phyloP scores from a whole-genome alignment of 2,888 invertebrate species.

The Chalcosyrphus nemorum region DNA sequence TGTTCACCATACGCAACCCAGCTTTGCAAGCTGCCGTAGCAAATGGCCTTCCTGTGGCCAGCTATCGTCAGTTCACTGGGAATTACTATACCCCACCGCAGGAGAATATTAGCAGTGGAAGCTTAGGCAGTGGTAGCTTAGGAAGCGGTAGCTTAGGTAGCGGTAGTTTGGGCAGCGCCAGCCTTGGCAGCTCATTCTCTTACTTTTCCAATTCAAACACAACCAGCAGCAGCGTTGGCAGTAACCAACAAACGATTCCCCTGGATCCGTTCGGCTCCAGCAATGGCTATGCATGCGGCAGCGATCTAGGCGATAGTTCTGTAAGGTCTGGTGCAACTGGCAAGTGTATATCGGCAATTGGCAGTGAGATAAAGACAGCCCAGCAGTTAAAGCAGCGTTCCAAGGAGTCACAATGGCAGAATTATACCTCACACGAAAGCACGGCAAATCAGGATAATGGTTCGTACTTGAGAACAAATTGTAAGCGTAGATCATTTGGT shows the following conservation, averaged over 20 bases:
- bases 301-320: constrained; percentile 44
- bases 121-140: constrained; percentile 6
- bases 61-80: constrained; percentile 80
- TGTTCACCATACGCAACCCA: constrained; percentile 93
- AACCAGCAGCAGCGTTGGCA: constrained; percentile 77
- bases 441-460: constrained; percentile 58
- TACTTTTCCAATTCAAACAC: constrained; percentile 74
- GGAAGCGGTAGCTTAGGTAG: constrained; percentile 15
- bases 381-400: constrained; percentile 79
- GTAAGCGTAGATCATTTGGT: neutral
- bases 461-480: constrained; percentile 19
- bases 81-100: constrained; percentile 80
- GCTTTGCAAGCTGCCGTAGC: constrained; percentile 81
- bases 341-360: constrained; percentile 81
- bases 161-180: constrained; percentile 18
- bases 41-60: constrained; percentile 79
- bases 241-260: constrained; percentile 76
- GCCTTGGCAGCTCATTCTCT: constrained; percentile 77
- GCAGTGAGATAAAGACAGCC: constrained; percentile 80
- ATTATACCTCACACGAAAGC: constrained; percentile 46
- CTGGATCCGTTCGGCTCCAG: constrained; percentile 60
- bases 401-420: constrained; percentile 77
- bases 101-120: constrained; percentile 77
- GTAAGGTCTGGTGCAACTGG: constrained; percentile 43
- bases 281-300: constrained; percentile 61